Percentiles rank a stretch among this genome's conserved stretches.
phyloP scores from a whole-genome alignment of 2,888 invertebrate species.

The Adineta ricciae region DNA sequence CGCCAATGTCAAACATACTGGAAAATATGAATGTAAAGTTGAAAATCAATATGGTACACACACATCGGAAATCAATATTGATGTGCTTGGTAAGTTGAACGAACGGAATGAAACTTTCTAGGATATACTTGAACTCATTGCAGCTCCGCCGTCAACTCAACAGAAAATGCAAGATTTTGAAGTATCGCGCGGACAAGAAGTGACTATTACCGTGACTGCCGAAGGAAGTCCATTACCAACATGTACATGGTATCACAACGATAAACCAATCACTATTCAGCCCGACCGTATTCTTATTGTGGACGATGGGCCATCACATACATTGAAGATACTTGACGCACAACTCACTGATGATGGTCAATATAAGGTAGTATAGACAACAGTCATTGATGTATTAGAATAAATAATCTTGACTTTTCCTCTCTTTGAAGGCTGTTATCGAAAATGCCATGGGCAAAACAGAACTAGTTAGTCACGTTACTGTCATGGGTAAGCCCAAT shows the following conservation, averaged over 20 bases:
- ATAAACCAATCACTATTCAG: background rate
- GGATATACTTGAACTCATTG: background rate
- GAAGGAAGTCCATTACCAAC: constrained; percentile 22
- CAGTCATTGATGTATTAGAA: too few relatives aligned
- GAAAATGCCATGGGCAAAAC: constrained; percentile 20
- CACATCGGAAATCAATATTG: background rate
- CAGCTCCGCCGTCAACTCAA: background rate
- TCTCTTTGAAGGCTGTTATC: background rate
- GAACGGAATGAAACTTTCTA: background rate
- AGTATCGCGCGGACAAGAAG: constrained; percentile 13
- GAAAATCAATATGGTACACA: constrained; percentile 18
- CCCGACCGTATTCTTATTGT: background rate
- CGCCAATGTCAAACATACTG: background rate
- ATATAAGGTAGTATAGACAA: background rate
- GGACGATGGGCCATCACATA: constrained; percentile 10
- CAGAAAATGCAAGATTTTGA: constrained; percentile 20
- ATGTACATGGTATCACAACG: background rate
- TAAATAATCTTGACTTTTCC: too few relatives aligned
- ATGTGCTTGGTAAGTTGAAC: background rate
- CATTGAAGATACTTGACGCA: background rate
- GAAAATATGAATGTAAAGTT: constrained; percentile 20
- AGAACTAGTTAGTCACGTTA: constrained; percentile 7
- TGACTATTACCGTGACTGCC: background rate
- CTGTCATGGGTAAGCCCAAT: background rate
- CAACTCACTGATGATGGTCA: background rate